Conservation (phyloP, 2,888 invertebrate species). For the Carpatolechia fugitivella region DNA sequence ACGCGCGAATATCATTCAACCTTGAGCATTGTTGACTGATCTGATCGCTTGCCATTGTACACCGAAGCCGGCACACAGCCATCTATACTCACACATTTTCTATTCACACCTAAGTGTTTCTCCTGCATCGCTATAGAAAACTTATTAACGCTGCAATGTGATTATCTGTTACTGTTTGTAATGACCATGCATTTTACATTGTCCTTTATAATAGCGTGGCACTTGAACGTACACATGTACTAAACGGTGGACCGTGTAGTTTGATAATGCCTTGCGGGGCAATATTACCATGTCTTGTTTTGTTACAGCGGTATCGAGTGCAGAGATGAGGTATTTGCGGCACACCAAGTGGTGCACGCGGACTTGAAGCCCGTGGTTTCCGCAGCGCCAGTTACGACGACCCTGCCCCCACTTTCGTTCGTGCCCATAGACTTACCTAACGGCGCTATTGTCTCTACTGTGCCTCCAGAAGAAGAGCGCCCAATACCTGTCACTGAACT, state of each 20-base stretch:
- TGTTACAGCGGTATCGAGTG: constrained; percentile 87
- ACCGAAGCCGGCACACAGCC: constrained; percentile 33
- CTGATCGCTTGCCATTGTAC: constrained; percentile 50
- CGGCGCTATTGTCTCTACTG: constrained; percentile 59
- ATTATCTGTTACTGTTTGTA: constrained; percentile 38
- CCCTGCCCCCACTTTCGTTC: constrained; percentile 28
- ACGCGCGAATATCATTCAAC: constrained; percentile 31
- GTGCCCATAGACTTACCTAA: constrained; percentile 48
- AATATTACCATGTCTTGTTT: constrained; percentile 43
- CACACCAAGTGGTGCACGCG: constrained; percentile 75
- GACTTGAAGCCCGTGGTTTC: constrained; percentile 59
- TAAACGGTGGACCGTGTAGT: constrained; percentile 31
- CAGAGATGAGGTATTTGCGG: constrained; percentile 87
- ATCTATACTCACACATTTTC: constrained; percentile 36
- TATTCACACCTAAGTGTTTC: constrained; percentile 38
- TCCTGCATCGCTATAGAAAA: constrained; percentile 40
- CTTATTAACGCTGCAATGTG: constrained; percentile 44
- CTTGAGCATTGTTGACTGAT: constrained; percentile 65
- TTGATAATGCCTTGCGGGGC: constrained; percentile 30
- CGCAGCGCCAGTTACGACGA: constrained; percentile 37
- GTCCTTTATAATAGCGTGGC: constrained; percentile 29
- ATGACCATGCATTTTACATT: constrained; percentile 45
- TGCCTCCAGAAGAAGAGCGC: constrained; percentile 63
- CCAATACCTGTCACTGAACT: constrained; percentile 86
- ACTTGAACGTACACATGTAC: constrained; percentile 30